phyloP scores from a whole-genome alignment of 2,113 vertebrate species.

The Caranx ignobilis region DNA sequence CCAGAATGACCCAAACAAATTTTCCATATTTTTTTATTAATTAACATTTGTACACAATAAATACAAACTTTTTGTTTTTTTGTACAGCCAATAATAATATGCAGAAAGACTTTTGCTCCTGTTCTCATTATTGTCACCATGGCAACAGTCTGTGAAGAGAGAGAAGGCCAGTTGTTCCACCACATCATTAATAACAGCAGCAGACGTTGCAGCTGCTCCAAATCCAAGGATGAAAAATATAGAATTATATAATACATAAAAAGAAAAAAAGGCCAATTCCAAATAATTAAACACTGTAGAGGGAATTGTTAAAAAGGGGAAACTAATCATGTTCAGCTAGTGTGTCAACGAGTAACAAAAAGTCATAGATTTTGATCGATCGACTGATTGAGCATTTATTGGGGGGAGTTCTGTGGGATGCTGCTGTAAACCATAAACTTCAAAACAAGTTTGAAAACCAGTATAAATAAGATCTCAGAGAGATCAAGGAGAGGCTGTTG shows the following conservation, averaged over 20 bases:
- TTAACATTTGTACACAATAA: slow-evolving; percentile 99
- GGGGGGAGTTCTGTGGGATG: slow-evolving; percentile 20
- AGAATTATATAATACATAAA: slow-evolving; percentile 57
- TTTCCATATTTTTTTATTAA: slow-evolving; percentile 92
- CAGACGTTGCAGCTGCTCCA: slow-evolving; percentile 88
- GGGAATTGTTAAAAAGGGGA: slow-evolving; percentile 45
- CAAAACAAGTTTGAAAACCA: slow-evolving; percentile 92
- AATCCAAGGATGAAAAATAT: slow-evolving; percentile 78
- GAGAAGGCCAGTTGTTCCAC: slow-evolving; percentile 75
- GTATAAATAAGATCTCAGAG: slow-evolving; percentile 87
- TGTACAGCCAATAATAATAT: slow-evolving; percentile 95
- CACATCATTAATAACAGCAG: slow-evolving; percentile 84
- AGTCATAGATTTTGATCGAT: slow-evolving; percentile 45
- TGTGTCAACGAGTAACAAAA: slow-evolving; percentile 69
- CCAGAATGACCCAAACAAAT: slow-evolving; percentile 6
- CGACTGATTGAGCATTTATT: slow-evolving; percentile 43
- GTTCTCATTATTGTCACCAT: slow-evolving; percentile 87
- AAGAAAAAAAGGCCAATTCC: slow-evolving; percentile 83
- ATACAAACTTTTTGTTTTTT: slow-evolving; percentile 95
- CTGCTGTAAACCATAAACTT: slow-evolving; percentile 87
- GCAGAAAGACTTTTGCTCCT: slow-evolving; percentile 89
- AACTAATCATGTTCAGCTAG: slow-evolving; percentile 58
- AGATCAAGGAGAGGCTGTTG: slow-evolving; percentile 85
- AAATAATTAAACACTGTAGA: slow-evolving; percentile 82
- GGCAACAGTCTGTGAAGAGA: slow-evolving; percentile 79